Percentiles rank a stretch among this genome's conserved stretches.
These are phyloP conservation scores for Etheostoma nigrum DNA, from an alignment of 2,797 vertebrate species.

Conservation along the genomic window DNA sequence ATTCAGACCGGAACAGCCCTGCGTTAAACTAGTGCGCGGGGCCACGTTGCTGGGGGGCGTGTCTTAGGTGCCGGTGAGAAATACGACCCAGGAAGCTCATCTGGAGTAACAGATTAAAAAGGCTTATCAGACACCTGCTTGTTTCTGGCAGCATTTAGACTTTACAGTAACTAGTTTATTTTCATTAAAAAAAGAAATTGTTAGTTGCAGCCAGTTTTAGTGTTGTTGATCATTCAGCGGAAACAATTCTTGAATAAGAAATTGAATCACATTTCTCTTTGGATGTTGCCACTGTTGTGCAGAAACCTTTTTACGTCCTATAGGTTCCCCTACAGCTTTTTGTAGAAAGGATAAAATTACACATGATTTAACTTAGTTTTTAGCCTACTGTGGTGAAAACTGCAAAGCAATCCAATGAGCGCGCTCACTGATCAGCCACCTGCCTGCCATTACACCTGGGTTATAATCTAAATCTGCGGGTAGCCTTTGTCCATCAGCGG, in stretches of 20 bases:
- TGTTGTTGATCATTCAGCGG: neutral
- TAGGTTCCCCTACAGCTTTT: neutral
- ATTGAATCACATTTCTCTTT: neutral
- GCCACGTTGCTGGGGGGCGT: neutral
- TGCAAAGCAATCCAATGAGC: neutral
- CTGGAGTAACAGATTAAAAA: conserved; percentile 19
- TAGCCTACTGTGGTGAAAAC: neutral
- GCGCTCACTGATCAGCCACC: conserved; percentile 15
- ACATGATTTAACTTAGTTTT: neutral
- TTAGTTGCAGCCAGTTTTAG: neutral
- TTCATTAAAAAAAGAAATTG: neutral
- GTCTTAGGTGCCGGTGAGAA: conserved; percentile 11
- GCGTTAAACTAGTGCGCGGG: neutral
- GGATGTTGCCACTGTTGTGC: neutral
- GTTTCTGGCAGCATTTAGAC: neutral
- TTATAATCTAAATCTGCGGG: conserved; percentile 14
- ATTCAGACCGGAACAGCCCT: neutral
- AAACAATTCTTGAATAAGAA: neutral
- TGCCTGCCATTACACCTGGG: conserved; percentile 37
- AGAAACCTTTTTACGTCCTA: neutral
- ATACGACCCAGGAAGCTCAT: conserved; percentile 23
- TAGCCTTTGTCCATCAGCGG: conserved; percentile 23
- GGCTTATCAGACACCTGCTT: neutral
- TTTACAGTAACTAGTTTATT: neutral
- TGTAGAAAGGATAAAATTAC: neutral